These are phyloP conservation scores for Solea solea DNA, from an alignment of 2,113 vertebrate genomes.

Conservation along the genomic window DNA sequence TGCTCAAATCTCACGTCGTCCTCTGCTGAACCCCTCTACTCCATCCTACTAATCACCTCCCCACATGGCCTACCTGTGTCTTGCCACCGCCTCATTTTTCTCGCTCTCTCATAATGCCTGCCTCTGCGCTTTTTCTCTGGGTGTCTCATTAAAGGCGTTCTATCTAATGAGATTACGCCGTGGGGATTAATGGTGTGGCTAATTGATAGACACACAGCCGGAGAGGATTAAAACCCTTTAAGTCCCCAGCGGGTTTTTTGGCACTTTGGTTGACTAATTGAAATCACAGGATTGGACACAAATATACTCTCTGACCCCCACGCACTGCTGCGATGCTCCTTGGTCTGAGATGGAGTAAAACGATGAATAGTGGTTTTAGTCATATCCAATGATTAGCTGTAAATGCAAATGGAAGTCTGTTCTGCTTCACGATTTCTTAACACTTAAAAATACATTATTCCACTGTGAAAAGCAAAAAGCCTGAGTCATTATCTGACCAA, in stretches of 20 bases:
- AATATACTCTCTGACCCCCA: conserved; percentile 63
- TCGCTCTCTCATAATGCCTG: conserved; percentile 39
- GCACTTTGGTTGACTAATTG: conserved; percentile 75
- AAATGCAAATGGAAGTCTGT: background rate
- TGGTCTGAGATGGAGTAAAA: conserved; percentile 33
- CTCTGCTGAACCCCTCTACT: conserved; percentile 51
- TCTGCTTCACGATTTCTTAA: conserved; percentile 6
- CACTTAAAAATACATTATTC: conserved; percentile 14
- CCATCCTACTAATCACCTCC: conserved; percentile 68
- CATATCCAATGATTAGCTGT: too few relatives aligned
- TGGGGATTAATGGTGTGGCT: conserved; percentile 83
- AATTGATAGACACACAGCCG: conserved; percentile 82
- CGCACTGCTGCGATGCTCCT: conserved; percentile 18
- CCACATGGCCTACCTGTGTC: conserved; percentile 64
- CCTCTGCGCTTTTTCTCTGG: conserved; percentile 64
- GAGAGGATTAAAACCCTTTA: conserved; percentile 79
- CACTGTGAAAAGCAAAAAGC: conserved; percentile 14
- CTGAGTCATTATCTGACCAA: background rate
- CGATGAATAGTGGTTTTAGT: background rate
- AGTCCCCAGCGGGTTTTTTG: conserved; percentile 74
- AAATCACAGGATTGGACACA: conserved; percentile 77
- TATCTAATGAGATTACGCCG: conserved; percentile 82
- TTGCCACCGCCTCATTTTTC: conserved; percentile 59
- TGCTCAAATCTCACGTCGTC: conserved; percentile 16
- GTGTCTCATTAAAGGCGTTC: conserved; percentile 81